Conservation (phyloP, 1,140 invertebrate species). For the Brachionus plicatilis region DNA sequence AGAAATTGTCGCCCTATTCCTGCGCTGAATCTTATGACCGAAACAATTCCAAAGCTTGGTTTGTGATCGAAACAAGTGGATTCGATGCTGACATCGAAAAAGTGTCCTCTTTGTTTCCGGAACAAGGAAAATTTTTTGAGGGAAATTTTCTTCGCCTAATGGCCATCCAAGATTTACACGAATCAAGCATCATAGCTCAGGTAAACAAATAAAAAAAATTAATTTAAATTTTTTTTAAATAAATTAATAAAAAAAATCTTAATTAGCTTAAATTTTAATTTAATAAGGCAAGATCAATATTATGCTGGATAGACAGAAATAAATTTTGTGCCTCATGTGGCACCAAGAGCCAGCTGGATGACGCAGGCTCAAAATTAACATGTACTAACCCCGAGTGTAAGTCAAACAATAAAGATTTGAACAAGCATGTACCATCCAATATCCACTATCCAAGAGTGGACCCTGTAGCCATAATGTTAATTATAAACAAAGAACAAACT, state of each 20-base stretch:
- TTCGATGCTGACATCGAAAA: constrained; percentile 5
- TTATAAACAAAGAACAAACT: constrained; percentile 55
- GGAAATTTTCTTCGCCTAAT: constrained; percentile 36
- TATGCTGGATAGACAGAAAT: constrained; percentile 56
- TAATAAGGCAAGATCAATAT: constrained; percentile 50
- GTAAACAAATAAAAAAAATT: not conserved
- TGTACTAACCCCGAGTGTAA: constrained; percentile 50
- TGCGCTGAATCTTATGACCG: not conserved
- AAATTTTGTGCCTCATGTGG: constrained; percentile 58
- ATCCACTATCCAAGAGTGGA: constrained; percentile 54
- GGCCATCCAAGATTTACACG: constrained; percentile 25
- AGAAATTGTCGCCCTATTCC: not conserved
- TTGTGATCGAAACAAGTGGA: constrained; percentile 25
- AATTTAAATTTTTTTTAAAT: not conserved
- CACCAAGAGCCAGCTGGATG: constrained; percentile 46
- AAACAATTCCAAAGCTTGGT: not conserved
- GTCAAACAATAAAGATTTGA: constrained; percentile 5
- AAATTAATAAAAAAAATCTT: not conserved
- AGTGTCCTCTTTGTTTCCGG: not conserved
- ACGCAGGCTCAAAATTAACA: constrained; percentile 52
- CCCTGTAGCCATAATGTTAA: constrained; percentile 61
- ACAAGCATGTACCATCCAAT: constrained; percentile 50
- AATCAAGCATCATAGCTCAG: constrained; percentile 35
- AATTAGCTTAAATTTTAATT: not conserved
- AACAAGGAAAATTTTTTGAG: constrained; percentile 23